Base-by-base conservation (phyloP, 2,888 invertebrate species). In the Idaea dimidiata region DNA sequence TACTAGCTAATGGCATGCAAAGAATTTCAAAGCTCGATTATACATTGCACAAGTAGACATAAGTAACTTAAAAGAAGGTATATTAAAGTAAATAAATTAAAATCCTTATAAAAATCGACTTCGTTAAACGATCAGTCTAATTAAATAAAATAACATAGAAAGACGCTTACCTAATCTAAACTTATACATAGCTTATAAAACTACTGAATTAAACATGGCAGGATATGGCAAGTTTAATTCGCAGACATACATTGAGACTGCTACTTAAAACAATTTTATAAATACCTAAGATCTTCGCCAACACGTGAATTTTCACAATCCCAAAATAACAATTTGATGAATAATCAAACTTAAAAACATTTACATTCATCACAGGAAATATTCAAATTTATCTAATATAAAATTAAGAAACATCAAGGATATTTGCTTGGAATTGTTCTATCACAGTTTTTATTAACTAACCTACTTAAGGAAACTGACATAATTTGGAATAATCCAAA, bases 171-270 rank as follows among this genome's bases (percentile, higher is more conserved):
- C n/a, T n/a, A 43, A 14, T 8, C 43, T 8, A 43, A 43, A 43
- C 1, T 43, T 43, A 14, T 16, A 31, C 59, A 64, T 18, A 59
- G 62, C 62, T 60, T 67, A 65, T 65, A 60, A 67, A 74, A 74
- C 66, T 8, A 43, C 14, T 73, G 88, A 88, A 88, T 89, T 86
- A 90, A 90, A 89, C 90, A 89, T 89, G 87, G 88, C 88, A 79
- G 79, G 68, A 67, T 85, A 91, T 91, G 91, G 91, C 88, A 86
- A 84, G 90, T 89, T 90, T 88, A 90, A 90, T 88, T 88, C 86
- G 71, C 68, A 73, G 75, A 80, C 76, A 69, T 56, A 18, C 24
- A 59, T 54, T 54, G 57, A 57, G 31, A 58, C 56, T 43, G n/a
- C 57, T 18, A 24, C 57, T 57, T 57, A 18, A 57, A 17, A 43